Conservation (phyloP, 2,113 vertebrate species). For the Gyps fulvus region DNA sequence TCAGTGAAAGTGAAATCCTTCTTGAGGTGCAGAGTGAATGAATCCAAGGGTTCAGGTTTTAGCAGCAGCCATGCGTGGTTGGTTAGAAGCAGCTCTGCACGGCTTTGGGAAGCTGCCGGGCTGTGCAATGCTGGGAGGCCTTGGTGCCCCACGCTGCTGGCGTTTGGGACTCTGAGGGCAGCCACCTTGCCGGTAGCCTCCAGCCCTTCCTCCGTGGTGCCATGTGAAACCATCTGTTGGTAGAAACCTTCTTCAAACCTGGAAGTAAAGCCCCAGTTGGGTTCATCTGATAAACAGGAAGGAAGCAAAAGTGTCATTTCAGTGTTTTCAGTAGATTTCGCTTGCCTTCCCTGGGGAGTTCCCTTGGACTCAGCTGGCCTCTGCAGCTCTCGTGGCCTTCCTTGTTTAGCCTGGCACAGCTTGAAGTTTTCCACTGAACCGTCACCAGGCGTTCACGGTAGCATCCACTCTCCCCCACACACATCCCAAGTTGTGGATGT, state of each 20-base stretch:
- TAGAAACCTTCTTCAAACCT: background rate
- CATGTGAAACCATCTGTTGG: background rate
- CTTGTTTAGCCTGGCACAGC: constrained; percentile 17
- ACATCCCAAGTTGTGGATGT: background rate
- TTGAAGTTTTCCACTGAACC: background rate
- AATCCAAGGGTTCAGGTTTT: background rate
- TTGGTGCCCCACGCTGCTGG: fast-evolving
- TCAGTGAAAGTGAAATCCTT: background rate
- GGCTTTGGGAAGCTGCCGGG: background rate
- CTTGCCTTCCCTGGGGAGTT: background rate
- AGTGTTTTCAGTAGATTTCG: background rate
- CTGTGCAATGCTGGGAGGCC: fast-evolving
- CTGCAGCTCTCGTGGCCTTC: background rate
- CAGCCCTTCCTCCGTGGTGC: background rate
- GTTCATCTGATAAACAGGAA: background rate
- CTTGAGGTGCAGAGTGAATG: background rate
- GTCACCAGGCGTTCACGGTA: background rate
- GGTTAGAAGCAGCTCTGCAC: background rate
- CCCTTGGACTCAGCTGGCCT: background rate
- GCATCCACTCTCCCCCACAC: background rate
- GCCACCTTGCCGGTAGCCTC: fast-evolving
- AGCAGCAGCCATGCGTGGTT: fast-evolving
- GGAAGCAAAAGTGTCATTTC: background rate
- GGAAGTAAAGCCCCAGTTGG: background rate
- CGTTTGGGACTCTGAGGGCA: background rate